Percentiles rank a stretch among this genome's conserved stretches.
Conservation (phyloP, 64 coral and sea anemone genomes). For the Orbicella faveolata region DNA sequence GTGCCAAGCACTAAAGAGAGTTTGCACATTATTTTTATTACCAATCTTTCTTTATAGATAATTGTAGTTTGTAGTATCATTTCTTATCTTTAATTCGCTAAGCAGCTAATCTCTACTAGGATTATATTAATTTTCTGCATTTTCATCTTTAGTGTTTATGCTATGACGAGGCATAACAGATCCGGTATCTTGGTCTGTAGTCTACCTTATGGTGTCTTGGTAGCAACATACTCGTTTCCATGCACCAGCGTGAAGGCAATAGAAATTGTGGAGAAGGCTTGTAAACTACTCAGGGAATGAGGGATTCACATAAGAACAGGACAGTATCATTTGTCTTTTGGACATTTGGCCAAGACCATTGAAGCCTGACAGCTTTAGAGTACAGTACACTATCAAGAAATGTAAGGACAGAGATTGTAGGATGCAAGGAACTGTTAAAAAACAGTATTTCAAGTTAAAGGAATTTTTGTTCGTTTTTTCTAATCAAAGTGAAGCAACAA, state of each 20-base stretch:
- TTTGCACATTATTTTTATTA: background rate
- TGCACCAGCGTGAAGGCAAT: slow-evolving; percentile 58
- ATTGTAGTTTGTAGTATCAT: too few species aligned
- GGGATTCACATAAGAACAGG: background rate
- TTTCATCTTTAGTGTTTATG: slow-evolving; percentile 78
- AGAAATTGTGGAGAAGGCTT: slow-evolving; percentile 76
- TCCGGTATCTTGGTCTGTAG: slow-evolving; percentile 84
- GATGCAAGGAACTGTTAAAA: too few species aligned
- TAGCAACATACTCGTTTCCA: slow-evolving; percentile 72
- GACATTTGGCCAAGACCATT: background rate
- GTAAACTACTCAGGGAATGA: slow-evolving; percentile 71
- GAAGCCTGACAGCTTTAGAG: too few species aligned
- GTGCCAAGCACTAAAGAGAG: too few species aligned
- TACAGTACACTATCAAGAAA: too few species aligned
- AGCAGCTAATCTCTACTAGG: background rate
- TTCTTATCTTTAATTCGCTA: background rate
- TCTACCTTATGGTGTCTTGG: slow-evolving; percentile 75
- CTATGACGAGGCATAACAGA: slow-evolving; percentile 54
- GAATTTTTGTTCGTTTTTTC: too few species aligned
- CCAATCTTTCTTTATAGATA: background rate
- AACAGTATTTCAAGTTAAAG: too few species aligned
- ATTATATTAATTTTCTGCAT: background rate
- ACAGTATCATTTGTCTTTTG: background rate
- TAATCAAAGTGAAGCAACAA: background rate
- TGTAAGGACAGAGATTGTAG: too few species aligned